Conservation (phyloP, 2,113 vertebrate species). For the chimpanzee (Pan troglodytes) region NHGRI_mPanTro3-v2.1_pri NC_072402.2:15249001-15249500, state of each 20-base stretch:
- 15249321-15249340: not conserved
- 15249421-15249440: not conserved
- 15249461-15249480: not conserved
- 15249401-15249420: not conserved
- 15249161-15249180: not conserved
- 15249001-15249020: accelerated
- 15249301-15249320: not conserved
- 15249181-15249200: not conserved
- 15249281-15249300: not conserved
- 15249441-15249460: not conserved
- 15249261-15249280: not conserved
- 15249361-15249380: not conserved
- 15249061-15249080: not conserved
- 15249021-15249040: not conserved
- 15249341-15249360: not conserved
- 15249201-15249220: not conserved
- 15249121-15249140: no score
- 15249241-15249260: not conserved
- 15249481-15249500: not conserved
- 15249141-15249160: no score
- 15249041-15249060: accelerated
- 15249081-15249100: not conserved
- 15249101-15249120: not conserved
- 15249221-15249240: not conserved
- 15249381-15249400: not conserved